Base-by-base conservation (phyloP, 64 coral and sea anemone genomes). In the Stichodactyla helianthus region DNA sequence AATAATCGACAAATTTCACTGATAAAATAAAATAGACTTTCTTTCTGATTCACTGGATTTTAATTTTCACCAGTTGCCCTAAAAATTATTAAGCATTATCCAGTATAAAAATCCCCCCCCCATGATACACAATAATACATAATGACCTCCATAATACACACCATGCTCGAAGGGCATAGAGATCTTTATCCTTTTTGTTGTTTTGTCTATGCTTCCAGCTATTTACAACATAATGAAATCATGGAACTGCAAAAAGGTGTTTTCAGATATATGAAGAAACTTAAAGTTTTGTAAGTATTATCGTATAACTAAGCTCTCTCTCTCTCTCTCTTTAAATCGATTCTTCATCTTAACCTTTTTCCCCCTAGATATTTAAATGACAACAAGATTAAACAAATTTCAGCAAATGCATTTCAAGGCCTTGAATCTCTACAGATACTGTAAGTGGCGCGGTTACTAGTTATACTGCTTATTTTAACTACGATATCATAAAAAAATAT, bases 221-320 rank as follows among this genome's bases (percentile, higher is more conserved):
- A 71, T 86, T 52, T 86, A 68, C 57, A 68, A 65, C 18, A 86
- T 53, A 86, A 86, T 16, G 12, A 51, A n/a, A n/a, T 86, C 20
- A 71, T 18, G 16, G 17, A 52, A 52, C 19, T 70, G 15, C 51
- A 61, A 65, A 7, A 51, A 0, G 13, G 7, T 17, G 20, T 44
- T 17, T 86, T 86, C 51, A 10, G 67, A 52, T 35, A 50, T n/a
- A 15, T 86, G 17, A 17, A 71, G 0, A 71, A n/a, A 17, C 61
- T 86, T 25, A 86, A 70, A 86, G 61, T 62, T 20, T 14, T 86
- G 84, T 86, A 86, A 86, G 84, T 86, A 86, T n/a, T 20, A 51
- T 7, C 5, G 19, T 16, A 59, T 16, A 59, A 5, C 9, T 59
- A 59, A 12, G 56, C 56, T 59, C 56, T 59, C 6, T 59, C 6